These are phyloP conservation scores for Apotomis turbidana DNA, from an alignment of 2,888 invertebrate genomes.

Conservation along the genomic window DNA sequence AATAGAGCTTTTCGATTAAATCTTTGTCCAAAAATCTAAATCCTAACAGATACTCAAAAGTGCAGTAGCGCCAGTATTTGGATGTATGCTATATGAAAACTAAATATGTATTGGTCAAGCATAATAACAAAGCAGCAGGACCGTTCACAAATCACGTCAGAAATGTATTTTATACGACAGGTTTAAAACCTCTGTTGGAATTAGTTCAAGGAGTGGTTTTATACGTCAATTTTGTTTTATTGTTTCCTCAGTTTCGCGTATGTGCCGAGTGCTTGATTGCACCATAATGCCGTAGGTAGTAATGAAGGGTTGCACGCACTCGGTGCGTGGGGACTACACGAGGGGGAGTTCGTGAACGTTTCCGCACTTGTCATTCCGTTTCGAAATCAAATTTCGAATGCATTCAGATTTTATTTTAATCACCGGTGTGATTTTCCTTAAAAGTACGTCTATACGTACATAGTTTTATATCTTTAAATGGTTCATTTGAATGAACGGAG, in stretches of 20 bases:
- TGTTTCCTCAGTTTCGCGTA: slow-evolving; percentile 80
- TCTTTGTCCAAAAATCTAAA: not conserved
- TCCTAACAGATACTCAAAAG: not conserved
- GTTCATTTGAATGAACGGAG: not conserved
- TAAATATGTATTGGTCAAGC: slow-evolving; percentile 14
- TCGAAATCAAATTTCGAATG: slow-evolving; percentile 39
- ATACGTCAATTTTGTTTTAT: slow-evolving; percentile 80
- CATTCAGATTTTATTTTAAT: slow-evolving; percentile 35
- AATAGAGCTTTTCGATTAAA: too few relatives aligned
- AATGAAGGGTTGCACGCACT: slow-evolving; percentile 81
- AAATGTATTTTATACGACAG: slow-evolving; percentile 67
- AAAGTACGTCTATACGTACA: slow-evolving; percentile 2
- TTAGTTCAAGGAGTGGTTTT: slow-evolving; percentile 75
- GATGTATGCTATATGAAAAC: slow-evolving; percentile 3
- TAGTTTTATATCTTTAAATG: not conserved
- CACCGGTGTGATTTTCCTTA: slow-evolving; percentile 23
- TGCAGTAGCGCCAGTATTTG: not conserved
- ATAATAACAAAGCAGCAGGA: slow-evolving; percentile 54
- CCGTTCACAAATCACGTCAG: slow-evolving; percentile 59
- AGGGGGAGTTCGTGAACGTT: slow-evolving; percentile 70
- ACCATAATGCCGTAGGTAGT: slow-evolving; percentile 75
- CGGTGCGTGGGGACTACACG: slow-evolving; percentile 67
- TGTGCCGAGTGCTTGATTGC: slow-evolving; percentile 80
- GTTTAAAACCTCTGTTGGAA: slow-evolving; percentile 61
- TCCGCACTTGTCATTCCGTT: slow-evolving; percentile 72